These are phyloP conservation scores for Yoshiicerus persimilis DNA, from an alignment of 1,140 invertebrate genomes.

Conservation along the genomic window DNA sequence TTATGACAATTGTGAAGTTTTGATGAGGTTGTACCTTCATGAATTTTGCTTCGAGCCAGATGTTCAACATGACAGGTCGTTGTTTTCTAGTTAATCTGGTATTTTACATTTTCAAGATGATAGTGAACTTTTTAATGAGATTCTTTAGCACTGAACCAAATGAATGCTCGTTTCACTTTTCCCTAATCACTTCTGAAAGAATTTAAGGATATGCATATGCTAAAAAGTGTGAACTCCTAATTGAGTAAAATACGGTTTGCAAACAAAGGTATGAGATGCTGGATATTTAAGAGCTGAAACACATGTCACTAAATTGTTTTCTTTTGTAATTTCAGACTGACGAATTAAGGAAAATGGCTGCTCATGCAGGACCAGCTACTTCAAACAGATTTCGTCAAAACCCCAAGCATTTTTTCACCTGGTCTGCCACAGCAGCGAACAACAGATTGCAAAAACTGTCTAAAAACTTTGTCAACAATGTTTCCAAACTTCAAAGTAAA, in stretches of 20 bases:
- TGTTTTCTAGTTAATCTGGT: not conserved
- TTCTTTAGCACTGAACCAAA: not conserved
- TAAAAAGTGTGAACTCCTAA: too few relatives aligned
- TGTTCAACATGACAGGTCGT: not conserved
- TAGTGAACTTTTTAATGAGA: not conserved
- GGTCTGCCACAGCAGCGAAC: constrained; percentile 45
- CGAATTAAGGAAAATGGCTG: constrained; percentile 36
- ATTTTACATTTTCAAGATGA: not conserved
- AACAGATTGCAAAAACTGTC: constrained; percentile 44
- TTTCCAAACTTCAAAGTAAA: constrained; percentile 43
- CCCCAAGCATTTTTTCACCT: constrained; percentile 47
- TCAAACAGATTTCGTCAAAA: constrained; percentile 9
- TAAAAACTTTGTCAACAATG: constrained; percentile 44
- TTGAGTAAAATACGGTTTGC: too few relatives aligned
- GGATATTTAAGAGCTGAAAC: not conserved
- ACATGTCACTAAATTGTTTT: not conserved
- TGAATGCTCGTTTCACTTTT: not conserved
- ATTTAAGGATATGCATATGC: not conserved
- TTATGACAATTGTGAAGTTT: constrained; percentile 10
- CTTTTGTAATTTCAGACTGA: constrained; percentile 27
- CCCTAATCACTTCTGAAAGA: not conserved
- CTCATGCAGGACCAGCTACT: constrained; percentile 12
- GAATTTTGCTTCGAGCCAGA: constrained; percentile 9
- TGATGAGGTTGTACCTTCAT: not conserved
- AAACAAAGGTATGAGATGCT: not conserved